These are phyloP conservation scores for Volucella bombylans DNA, from an alignment of 2,888 invertebrate genomes.

Conservation along the genomic window DNA sequence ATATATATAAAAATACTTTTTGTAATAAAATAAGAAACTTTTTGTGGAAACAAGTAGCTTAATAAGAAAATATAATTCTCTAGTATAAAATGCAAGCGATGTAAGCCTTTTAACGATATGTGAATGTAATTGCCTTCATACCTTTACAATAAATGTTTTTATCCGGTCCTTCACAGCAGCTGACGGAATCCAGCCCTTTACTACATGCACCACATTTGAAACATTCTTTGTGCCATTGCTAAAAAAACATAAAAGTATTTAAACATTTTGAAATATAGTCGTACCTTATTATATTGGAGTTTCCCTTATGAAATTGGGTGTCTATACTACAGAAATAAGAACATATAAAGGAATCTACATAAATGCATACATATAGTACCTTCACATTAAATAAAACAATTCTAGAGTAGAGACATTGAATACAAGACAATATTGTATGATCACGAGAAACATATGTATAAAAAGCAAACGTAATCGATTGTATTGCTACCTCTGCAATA, in stretches of 20 bases:
- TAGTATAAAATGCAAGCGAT: too few relatives aligned
- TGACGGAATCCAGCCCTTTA: slow-evolving; percentile 94
- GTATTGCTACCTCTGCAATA: slow-evolving; percentile 91
- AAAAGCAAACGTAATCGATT: neutral
- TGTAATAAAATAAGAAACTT: too few relatives aligned
- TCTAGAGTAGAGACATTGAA: neutral
- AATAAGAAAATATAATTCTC: too few relatives aligned
- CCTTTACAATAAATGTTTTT: slow-evolving; percentile 98
- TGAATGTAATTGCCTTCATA: slow-evolving; percentile 78
- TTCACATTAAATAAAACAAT: too few relatives aligned
- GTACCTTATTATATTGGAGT: slow-evolving; percentile 9
- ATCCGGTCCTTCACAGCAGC: slow-evolving; percentile 96
- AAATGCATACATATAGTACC: too few relatives aligned
- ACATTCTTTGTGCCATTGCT: slow-evolving; percentile 93
- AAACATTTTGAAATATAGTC: neutral
- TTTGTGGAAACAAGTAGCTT: too few relatives aligned
- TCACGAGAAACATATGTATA: slow-evolving; percentile 1
- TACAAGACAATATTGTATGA: neutral
- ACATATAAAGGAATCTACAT: too few relatives aligned
- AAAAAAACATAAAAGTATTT: slow-evolving; percentile 19
- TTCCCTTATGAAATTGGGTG: too few relatives aligned
- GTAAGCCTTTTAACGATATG: too few relatives aligned
- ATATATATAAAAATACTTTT: too few relatives aligned
- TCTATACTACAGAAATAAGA: too few relatives aligned
- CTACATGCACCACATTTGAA: slow-evolving; percentile 95